Conservation (phyloP, 2,888 invertebrate species). For the Ophonus ardosiacus region DNA sequence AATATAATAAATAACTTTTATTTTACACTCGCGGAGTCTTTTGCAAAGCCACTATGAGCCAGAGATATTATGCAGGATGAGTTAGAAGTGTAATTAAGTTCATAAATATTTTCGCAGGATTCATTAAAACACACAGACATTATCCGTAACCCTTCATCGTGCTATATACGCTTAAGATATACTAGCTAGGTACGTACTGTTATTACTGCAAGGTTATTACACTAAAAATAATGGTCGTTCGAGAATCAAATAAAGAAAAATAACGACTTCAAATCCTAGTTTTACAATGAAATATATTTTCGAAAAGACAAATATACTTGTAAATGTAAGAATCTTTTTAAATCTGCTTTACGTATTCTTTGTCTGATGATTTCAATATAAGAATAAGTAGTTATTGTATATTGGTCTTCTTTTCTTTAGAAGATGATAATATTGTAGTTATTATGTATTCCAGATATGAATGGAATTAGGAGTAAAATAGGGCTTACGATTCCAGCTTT, state of each 20-base stretch:
- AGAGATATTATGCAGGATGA: conserved; percentile 24
- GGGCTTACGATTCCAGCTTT: too few species aligned
- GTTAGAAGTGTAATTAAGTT: conserved; percentile 48
- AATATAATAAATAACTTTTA: conserved; percentile 40
- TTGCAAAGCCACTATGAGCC: conserved; percentile 18
- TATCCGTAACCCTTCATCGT: conserved; percentile 41
- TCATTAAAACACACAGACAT: conserved; percentile 49
- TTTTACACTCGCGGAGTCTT: background rate
- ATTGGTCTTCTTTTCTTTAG: too few species aligned
- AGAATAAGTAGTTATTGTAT: too few species aligned
- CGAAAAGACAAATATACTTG: too few species aligned
- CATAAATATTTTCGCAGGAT: conserved; percentile 48
- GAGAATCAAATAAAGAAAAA: conserved; percentile 27
- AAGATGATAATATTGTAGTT: too few species aligned
- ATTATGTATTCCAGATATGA: too few species aligned
- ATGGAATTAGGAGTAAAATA: too few species aligned
- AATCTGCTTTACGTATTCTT: too few species aligned
- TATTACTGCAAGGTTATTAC: conserved; percentile 42
- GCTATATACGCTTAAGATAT: conserved; percentile 39
- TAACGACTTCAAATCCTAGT: background rate
- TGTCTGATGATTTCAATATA: too few species aligned
- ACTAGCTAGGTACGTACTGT: conserved; percentile 5
- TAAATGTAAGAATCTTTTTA: too few species aligned
- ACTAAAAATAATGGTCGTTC: conserved; percentile 18
- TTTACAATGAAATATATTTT: background rate